phyloP scores from a whole-genome alignment of 1,140 invertebrate genomes.

The Aradophagus sp. region DNA sequence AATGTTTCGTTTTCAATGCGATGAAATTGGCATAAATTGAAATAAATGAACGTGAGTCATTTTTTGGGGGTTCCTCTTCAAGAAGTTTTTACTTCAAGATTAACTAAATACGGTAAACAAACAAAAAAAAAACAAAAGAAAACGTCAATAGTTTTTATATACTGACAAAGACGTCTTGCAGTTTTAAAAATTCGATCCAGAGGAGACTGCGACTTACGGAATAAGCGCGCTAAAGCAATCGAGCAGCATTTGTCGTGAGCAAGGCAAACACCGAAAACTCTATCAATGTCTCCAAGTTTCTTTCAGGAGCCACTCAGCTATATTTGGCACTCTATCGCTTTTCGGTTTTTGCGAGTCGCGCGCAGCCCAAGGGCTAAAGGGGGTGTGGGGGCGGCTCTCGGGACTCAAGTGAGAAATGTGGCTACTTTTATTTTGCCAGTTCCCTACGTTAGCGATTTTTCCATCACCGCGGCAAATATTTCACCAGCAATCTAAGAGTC shows the following conservation, averaged over 20 bases:
- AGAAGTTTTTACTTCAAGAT: too few relatives aligned
- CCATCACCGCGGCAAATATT: slow-evolving; percentile 73
- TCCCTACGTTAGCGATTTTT: slow-evolving; percentile 73
- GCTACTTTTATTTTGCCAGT: slow-evolving; percentile 73
- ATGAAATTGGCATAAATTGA: too few relatives aligned
- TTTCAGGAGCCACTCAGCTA: slow-evolving; percentile 62
- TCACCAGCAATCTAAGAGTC: slow-evolving; percentile 75
- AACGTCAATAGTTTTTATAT: too few relatives aligned
- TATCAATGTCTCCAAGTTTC: slow-evolving; percentile 71
- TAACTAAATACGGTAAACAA: too few relatives aligned
- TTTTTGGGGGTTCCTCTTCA: too few relatives aligned
- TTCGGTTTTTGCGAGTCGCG: slow-evolving; percentile 68
- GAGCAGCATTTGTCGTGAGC: slow-evolving; percentile 65
- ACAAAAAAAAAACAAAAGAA: too few relatives aligned
- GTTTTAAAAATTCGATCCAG: too few relatives aligned
- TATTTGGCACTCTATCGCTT: slow-evolving; percentile 67
- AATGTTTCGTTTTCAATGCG: too few relatives aligned
- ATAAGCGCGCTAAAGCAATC: too few relatives aligned
- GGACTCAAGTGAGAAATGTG: slow-evolving; percentile 68
- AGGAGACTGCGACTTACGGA: too few relatives aligned
- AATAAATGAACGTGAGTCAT: too few relatives aligned
- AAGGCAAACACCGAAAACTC: slow-evolving; percentile 65
- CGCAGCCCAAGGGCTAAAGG: slow-evolving; percentile 45
- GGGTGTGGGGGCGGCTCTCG: slow-evolving; percentile 47
- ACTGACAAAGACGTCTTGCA: too few relatives aligned